Conservation (phyloP, 2,888 invertebrate species). For the Eustalomyia histrio region DNA sequence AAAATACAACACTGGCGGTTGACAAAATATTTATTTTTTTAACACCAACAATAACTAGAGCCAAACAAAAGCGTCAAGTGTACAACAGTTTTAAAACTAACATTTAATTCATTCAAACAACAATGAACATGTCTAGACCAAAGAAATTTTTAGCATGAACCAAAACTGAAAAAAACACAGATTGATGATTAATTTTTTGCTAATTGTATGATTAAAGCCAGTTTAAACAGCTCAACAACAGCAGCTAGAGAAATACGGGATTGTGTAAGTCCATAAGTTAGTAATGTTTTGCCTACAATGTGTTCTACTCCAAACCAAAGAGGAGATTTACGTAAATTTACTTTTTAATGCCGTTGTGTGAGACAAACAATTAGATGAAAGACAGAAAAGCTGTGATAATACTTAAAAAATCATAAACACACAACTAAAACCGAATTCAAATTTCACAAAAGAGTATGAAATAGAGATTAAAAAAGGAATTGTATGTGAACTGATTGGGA, state of each 20-base stretch:
- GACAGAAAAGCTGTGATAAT: constrained; percentile 62
- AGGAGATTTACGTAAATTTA: constrained; percentile 62
- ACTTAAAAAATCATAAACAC: constrained; percentile 48
- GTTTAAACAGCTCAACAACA: constrained; percentile 34
- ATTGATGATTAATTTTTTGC: constrained; percentile 53
- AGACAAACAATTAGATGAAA: constrained; percentile 38
- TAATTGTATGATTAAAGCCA: constrained; percentile 59
- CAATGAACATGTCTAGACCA: constrained; percentile 31
- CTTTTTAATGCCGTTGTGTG: constrained; percentile 43
- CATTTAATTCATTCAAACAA: constrained; percentile 9
- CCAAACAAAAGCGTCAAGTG: constrained; percentile 41
- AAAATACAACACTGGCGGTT: constrained; percentile 38
- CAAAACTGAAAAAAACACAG: constrained; percentile 30
- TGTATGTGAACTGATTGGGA: neutral
- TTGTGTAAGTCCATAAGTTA: constrained; percentile 57
- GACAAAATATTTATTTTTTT: constrained; percentile 33
- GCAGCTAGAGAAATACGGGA: constrained; percentile 10
- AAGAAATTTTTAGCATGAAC: constrained; percentile 1
- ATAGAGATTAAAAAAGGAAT: neutral
- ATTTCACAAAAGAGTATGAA: constrained; percentile 2
- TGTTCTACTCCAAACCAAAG: constrained; percentile 29
- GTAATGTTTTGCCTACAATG: constrained; percentile 39
- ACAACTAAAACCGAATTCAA: neutral
- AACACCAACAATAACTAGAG: constrained; percentile 17
- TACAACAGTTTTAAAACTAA: neutral